phyloP scores from a whole-genome alignment of 30 jellyfish, hydroid and myxozoan genomes.

The Aurelia aurita region DNA sequence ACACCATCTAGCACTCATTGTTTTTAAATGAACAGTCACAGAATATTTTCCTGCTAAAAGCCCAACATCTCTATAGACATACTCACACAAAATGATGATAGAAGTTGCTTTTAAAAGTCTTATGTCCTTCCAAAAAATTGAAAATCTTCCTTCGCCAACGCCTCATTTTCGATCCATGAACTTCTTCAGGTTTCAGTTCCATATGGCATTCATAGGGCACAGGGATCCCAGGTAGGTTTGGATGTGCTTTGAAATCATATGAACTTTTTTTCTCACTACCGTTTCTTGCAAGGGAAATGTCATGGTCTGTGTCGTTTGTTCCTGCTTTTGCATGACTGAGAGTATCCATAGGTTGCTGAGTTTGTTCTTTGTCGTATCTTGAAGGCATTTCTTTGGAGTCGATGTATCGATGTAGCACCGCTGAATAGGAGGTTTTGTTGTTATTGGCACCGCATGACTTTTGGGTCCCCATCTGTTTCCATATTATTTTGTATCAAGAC shows the following conservation, averaged over 20 bases:
- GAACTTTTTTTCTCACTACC: background rate
- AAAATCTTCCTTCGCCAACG: conserved; percentile 4
- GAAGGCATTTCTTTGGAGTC: conserved; percentile 60
- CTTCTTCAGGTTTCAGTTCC: conserved; percentile 10
- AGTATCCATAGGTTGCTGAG: conserved; percentile 13
- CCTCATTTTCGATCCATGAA: background rate
- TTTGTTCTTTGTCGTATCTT: conserved; percentile 29
- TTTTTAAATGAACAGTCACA: too few species aligned
- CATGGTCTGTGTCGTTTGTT: background rate
- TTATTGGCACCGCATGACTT: conserved; percentile 18
- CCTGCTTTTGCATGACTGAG: conserved; percentile 12
- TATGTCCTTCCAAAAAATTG: conserved; percentile 66
- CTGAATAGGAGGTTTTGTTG: conserved; percentile 27
- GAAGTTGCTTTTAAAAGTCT: conserved; percentile 33
- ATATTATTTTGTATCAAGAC: background rate
- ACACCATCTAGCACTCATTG: too few species aligned
- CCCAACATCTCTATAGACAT: background rate
- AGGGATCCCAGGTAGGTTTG: conserved; percentile 54
- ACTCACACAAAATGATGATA: conserved; percentile 72
- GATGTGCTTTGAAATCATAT: conserved; percentile 29
- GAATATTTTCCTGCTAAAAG: too few species aligned
- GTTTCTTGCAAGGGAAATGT: background rate
- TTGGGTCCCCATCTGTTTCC: conserved; percentile 51
- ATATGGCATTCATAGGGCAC: conserved; percentile 34
- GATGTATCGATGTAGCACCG: conserved; percentile 35